These are phyloP conservation scores for Globodera ellingtonae DNA, from an alignment of 1,140 invertebrate genomes.

Conservation along the genomic window DNA sequence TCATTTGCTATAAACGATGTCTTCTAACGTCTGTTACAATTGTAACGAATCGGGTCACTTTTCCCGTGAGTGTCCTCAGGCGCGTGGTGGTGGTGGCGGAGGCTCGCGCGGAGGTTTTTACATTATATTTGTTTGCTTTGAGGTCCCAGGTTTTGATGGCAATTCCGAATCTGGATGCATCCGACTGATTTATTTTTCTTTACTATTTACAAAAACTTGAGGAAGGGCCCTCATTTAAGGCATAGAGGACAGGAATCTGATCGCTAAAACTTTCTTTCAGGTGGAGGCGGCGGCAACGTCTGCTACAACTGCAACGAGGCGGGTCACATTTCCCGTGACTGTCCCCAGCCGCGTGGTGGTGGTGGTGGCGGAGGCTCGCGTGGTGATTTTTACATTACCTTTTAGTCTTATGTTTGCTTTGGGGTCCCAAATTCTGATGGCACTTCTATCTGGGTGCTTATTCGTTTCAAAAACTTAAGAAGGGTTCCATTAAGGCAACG, in stretches of 20 bases:
- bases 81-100: neutral
- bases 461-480: too few species aligned
- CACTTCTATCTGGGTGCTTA: too few species aligned
- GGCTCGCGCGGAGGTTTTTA: neutral
- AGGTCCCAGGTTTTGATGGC: neutral
- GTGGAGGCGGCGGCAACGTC: neutral
- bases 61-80: slow-evolving; percentile 11
- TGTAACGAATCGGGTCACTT: slow-evolving; percentile 14
- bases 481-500: neutral
- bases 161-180: too few species aligned
- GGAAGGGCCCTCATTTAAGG: too few species aligned
- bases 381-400: neutral
- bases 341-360: neutral
- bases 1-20: neutral
- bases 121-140: neutral
- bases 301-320: slow-evolving; percentile 12
- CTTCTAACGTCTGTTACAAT: neutral
- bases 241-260: too few species aligned
- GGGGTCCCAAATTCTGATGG: neutral
- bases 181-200: too few species aligned
- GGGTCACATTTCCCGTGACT: slow-evolving; percentile 22
- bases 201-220: too few species aligned
- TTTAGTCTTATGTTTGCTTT: neutral
- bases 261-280: neutral
- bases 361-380: slow-evolving; percentile 2